A percentile compares a stretch with the other conserved stretches of the same genome.
Evolutionary conservation across 2,797 vertebrate genomes (phyloP).

Genomic region (Lithobates pipiens): DNA sequence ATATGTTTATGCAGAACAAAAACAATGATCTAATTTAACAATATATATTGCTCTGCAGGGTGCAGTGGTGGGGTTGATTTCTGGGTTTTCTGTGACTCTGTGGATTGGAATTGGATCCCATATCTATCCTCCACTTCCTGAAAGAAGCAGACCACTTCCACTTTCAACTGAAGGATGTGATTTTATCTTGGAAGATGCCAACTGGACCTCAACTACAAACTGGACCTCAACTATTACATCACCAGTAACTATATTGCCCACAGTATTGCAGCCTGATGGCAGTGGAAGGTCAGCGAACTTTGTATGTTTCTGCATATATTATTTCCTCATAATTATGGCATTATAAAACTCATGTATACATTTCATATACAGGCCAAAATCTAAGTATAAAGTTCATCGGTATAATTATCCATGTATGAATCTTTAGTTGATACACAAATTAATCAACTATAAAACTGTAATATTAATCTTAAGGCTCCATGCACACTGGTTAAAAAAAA

Average conservation of each 20-base stretch:
- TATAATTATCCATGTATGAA: too few relatives aligned
- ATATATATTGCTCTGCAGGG: constrained; percentile 77
- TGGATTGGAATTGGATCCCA: constrained; percentile 91
- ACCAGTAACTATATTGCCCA: constrained; percentile 61
- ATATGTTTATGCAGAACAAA: background rate
- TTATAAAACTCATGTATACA: background rate
- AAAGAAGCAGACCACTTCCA: constrained; percentile 79
- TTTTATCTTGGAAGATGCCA: constrained; percentile 68
- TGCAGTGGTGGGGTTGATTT: constrained; percentile 80
- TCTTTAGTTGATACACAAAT: too few relatives aligned
- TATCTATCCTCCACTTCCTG: constrained; percentile 80
- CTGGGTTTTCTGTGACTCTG: constrained; percentile 81
- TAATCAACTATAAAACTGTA: too few relatives aligned
- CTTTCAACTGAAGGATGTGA: constrained; percentile 79
- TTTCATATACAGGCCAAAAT: background rate
- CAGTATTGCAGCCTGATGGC: constrained; percentile 42
- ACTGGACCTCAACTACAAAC: constrained; percentile 73
- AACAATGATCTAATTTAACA: background rate
- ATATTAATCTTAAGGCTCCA: too few relatives aligned
- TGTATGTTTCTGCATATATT: background rate
- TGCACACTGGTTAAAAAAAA: too few relatives aligned
- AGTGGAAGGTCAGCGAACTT: constrained; percentile 67
- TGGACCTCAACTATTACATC: constrained; percentile 67
- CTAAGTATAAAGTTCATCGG: background rate
- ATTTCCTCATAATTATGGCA: background rate